Evolutionary conservation across 1,140 invertebrate genomes (phyloP), one percentile per base, ranked within the genome.

Genomic region (Drosophila albomicans): DNA sequence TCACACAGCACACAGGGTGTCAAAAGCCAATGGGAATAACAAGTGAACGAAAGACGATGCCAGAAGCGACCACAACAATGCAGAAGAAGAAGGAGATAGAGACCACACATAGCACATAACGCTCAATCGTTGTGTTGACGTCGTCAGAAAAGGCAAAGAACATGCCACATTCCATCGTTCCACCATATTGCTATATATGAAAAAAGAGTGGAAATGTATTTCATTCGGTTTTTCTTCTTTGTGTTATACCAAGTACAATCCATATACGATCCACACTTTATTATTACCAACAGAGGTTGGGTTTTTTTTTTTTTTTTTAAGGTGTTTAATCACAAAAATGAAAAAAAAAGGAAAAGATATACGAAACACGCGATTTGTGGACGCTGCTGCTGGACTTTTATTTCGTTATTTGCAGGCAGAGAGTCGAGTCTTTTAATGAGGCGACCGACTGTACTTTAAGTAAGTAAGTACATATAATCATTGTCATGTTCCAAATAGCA

Each of bases 401-500:
- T 28, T 43, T 15, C 38, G 54, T 16, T 16, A 20, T 25, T 38
- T 15, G 1, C 5, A 16, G 35, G 7, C 35, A 20, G 20, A 20
- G 20, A 20, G 20, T 38, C 32, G 32, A 32, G 32, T 8, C 7
- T 38, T 25, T 25, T 25, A 25, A 25, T 25, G 20, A 25, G 20
- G 20, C 20, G 20, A 25, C 20, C 13, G n/a, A 57, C 54, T 57
- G 54, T 57, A 57, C 54, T 57, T 43, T 38, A 7, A 15, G 20
- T 46, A 7, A 15, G 20, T 46, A 43, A 43, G 41, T 43, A 43
- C 11, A 43, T 38, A 13, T 52, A 20, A 59, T 46, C 13, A 76
- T 49, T 81, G 64, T 75, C 63, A 71, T 69, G 80, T 82, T 76
- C 67, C 48, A 70, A 69, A 79, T 76, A 63, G 63, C 56, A 79